Conservation (phyloP, 2,797 vertebrate species). For the Manis crassicaudata region DNA sequence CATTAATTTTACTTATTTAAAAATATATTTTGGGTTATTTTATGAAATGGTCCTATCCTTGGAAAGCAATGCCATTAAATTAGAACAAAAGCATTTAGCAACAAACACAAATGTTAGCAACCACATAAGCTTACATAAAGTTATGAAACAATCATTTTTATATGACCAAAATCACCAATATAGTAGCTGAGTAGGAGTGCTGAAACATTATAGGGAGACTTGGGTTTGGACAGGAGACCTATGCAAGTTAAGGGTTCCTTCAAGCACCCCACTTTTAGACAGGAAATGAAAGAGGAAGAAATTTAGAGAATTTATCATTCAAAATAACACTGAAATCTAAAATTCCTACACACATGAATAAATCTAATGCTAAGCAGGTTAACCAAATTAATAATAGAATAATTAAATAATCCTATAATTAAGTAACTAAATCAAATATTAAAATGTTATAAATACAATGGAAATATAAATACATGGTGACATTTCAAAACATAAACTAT, state of each 20-base stretch:
- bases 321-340: background rate
- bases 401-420: background rate
- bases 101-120: constrained; percentile 16
- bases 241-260: background rate
- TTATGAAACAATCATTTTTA: background rate
- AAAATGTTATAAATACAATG: background rate
- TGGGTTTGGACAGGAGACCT: background rate
- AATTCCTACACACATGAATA: background rate
- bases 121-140: background rate
- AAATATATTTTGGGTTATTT: background rate
- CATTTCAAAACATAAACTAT: background rate
- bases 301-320: background rate
- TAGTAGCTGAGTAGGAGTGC: background rate
- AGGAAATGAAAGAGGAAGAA: background rate
- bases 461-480: background rate
- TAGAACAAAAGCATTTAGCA: background rate
- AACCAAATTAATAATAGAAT: background rate
- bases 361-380: background rate
- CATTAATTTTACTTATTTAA: constrained; percentile 22
- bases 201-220: background rate
- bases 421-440: background rate
- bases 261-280: background rate
- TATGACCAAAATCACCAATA: background rate
- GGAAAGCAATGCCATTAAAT: background rate
- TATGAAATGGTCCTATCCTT: background rate